Evolutionary conservation across 2,797 vertebrate species (phyloP).

Genomic region (Liparis tanakae): DNA sequence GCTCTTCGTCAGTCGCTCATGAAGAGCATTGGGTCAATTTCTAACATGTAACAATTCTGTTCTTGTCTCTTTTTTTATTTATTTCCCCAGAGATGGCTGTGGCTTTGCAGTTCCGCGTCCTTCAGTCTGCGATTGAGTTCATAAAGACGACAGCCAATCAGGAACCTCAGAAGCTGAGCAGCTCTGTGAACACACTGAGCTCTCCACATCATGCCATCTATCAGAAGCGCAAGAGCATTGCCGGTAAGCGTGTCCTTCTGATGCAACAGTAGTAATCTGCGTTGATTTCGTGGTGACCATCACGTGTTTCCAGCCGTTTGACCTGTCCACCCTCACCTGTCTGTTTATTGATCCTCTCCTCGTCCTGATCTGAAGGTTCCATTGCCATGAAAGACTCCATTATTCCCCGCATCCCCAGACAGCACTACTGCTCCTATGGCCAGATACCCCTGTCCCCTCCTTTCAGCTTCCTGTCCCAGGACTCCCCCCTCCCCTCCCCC

Average conservation of each 20-base stretch:
- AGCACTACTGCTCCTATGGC: slow-evolving; percentile 85
- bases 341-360: slow-evolving; percentile 60
- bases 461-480: slow-evolving; percentile 83
- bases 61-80: not conserved
- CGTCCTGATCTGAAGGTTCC: slow-evolving; percentile 85
- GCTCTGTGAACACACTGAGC: slow-evolving; percentile 72
- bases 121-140: slow-evolving; percentile 94
- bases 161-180: slow-evolving; percentile 84
- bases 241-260: slow-evolving; percentile 82
- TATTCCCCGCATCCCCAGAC: slow-evolving; percentile 82
- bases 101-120: slow-evolving; percentile 91
- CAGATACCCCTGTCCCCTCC: slow-evolving; percentile 82
- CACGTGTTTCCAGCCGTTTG: slow-evolving; percentile 16
- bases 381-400: slow-evolving; percentile 89
- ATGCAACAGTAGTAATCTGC: not conserved
- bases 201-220: slow-evolving; percentile 83
- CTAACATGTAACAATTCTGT: not conserved
- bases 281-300: not conserved
- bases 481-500: slow-evolving; percentile 79
- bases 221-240: slow-evolving; percentile 91
- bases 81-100: slow-evolving; percentile 89
- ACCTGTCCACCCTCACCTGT: slow-evolving; percentile 41
- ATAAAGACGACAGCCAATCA: slow-evolving; percentile 93
- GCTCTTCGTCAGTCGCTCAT: not conserved
- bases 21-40: not conserved